phyloP scores from a whole-genome alignment of 53 echinoderm and acorn worm genomes.

The Holothuria leucospilota region DNA sequence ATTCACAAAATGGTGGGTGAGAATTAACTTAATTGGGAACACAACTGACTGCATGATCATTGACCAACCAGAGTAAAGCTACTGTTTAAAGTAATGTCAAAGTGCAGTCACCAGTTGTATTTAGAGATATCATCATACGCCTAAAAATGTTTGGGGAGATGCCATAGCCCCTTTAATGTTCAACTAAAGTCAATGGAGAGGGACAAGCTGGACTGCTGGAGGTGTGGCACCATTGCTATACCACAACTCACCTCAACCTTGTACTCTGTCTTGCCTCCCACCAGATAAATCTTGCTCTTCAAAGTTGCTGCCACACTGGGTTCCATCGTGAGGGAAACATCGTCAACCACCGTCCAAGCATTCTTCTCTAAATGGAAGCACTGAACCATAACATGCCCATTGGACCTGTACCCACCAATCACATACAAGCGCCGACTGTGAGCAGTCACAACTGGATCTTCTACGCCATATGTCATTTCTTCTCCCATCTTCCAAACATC shows the following conservation, averaged over 20 bases:
- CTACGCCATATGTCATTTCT: conserved; percentile 90
- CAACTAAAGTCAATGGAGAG: no score
- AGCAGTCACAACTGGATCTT: conserved; percentile 90
- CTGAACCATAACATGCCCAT: conserved; percentile 84
- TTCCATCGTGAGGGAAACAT: conserved; percentile 79
- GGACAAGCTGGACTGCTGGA: no score
- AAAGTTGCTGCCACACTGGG: conserved; percentile 91
- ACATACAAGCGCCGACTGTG: conserved; percentile 92
- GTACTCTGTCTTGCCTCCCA: conserved; percentile 94
- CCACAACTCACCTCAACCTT: conserved; percentile 67
- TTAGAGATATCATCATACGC: no score
- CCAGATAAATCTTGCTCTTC: conserved; percentile 96
- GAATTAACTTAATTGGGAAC: no score
- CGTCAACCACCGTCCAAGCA: conserved; percentile 83
- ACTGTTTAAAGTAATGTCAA: no score
- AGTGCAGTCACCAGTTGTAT: no score
- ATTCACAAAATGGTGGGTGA: no score
- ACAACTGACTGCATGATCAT: no score
- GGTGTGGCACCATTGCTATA: neutral
- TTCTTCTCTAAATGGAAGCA: conserved; percentile 97
- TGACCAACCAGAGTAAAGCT: no score
- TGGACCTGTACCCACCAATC: conserved; percentile 75
- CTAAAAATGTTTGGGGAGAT: no score
- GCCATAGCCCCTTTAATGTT: no score
- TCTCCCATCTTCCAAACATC: conserved; percentile 89